phyloP scores from a whole-genome alignment of 2,113 vertebrate genomes.

The Scatophagus argus region DNA sequence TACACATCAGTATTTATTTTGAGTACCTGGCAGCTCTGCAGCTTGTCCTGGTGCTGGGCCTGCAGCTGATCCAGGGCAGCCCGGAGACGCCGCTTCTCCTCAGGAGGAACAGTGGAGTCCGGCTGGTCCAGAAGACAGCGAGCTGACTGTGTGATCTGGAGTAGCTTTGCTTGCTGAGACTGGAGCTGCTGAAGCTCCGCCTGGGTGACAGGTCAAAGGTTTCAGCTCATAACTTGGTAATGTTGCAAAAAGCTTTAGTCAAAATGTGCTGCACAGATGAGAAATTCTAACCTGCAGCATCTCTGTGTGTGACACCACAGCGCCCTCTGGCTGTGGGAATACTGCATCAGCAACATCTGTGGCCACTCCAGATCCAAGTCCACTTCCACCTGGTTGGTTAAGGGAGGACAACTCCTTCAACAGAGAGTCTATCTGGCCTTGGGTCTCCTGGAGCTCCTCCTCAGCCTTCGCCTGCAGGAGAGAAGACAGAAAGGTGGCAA shows the following conservation, averaged over 20 bases:
- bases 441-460: slow-evolving; percentile 92
- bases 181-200: slow-evolving; percentile 90
- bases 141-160: slow-evolving; percentile 88
- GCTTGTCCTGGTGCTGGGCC: slow-evolving; percentile 83
- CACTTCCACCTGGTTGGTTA: slow-evolving; percentile 48
- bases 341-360: slow-evolving; percentile 47
- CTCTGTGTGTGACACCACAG: slow-evolving; percentile 85
- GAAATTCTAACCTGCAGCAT: slow-evolving; percentile 87
- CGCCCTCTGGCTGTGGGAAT: slow-evolving; percentile 66
- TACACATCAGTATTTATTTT: background rate
- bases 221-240: background rate
- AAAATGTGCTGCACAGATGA: background rate
- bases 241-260: background rate
- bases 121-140: slow-evolving; percentile 91
- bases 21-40: slow-evolving; percentile 85
- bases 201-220: slow-evolving; percentile 70
- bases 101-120: slow-evolving; percentile 83
- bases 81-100: slow-evolving; percentile 85
- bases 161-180: slow-evolving; percentile 91
- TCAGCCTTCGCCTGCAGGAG: slow-evolving; percentile 89
- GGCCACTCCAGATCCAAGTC: background rate
- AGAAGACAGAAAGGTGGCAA: background rate
- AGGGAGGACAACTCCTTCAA: slow-evolving; percentile 80
- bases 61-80: slow-evolving; percentile 85
- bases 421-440: slow-evolving; percentile 88